phyloP scores from a whole-genome alignment of 2,888 invertebrate genomes.

The Xylocampa areola region DNA sequence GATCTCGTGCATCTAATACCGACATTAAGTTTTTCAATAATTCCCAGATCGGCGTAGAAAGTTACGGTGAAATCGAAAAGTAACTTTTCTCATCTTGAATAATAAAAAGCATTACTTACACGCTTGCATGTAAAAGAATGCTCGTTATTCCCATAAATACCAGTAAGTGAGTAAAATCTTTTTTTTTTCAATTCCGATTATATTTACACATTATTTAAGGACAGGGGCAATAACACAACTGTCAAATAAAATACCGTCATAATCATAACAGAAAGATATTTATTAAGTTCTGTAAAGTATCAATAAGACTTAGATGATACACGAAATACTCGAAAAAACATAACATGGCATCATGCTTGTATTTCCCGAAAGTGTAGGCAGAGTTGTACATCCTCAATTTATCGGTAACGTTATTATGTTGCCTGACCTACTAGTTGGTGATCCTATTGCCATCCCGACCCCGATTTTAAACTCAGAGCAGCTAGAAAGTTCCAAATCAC shows the following conservation, averaged over 20 bases:
- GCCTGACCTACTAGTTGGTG: no score
- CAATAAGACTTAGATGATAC: no score
- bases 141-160: conserved; percentile 22
- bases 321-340: no score
- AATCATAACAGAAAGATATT: conserved; percentile 32
- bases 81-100: conserved; percentile 41
- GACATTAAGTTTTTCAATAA: conserved; percentile 50
- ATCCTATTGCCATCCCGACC: no score
- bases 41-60: conserved; percentile 46
- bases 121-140: conserved; percentile 32
- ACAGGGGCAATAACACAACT: conserved; percentile 32
- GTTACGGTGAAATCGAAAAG: conserved; percentile 49
- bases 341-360: no score
- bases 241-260: conserved; percentile 27
- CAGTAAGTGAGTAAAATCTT: conserved; percentile 11
- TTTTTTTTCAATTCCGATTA: conserved; percentile 27
- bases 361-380: no score
- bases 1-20: conserved; percentile 42
- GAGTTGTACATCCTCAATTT: no score
- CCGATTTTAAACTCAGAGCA: no score
- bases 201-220: conserved; percentile 23
- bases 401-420: no score
- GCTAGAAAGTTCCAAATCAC: no score
- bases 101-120: conserved; percentile 38
- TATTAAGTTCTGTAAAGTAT: conserved; percentile 10